These are phyloP conservation scores for Bothrops jararaca DNA, from an alignment of 2,113 vertebrate species.

Conservation along the genomic window DNA sequence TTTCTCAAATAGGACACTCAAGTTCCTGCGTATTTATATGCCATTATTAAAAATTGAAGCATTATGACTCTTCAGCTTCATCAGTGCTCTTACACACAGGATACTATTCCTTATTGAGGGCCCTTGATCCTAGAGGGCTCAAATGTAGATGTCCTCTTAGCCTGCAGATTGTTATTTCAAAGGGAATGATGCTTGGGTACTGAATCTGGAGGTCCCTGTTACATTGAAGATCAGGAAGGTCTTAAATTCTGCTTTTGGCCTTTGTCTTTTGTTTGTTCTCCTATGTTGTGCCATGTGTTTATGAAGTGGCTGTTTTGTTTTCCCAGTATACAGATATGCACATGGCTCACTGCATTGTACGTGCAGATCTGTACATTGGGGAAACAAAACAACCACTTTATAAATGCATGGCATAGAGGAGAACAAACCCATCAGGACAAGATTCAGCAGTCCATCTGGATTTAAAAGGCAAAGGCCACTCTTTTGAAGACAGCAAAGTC, in stretches of 20 bases:
- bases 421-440: too few relatives aligned
- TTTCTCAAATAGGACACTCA: neutral
- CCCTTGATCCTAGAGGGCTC: neutral
- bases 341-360: too few relatives aligned
- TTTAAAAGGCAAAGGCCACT: too few relatives aligned
- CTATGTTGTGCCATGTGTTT: too few relatives aligned
- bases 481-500: too few relatives aligned
- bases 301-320: too few relatives aligned
- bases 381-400: too few relatives aligned
- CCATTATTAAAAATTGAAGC: neutral
- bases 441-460: too few relatives aligned
- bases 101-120: neutral
- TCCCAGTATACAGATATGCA: too few relatives aligned
- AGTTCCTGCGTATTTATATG: neutral
- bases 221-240: neutral
- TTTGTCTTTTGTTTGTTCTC: too few relatives aligned
- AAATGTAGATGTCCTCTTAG: neutral
- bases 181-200: neutral
- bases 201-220: neutral
- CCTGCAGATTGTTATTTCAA: neutral
- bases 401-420: too few relatives aligned
- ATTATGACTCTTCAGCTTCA: neutral
- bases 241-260: neutral
- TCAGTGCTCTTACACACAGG: neutral
- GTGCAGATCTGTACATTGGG: too few relatives aligned